Percentiles rank a stretch among this genome's conserved stretches.
Evolutionary conservation across 2,113 vertebrate species (phyloP).

Genomic region (Paralichthys olivaceus): DNA sequence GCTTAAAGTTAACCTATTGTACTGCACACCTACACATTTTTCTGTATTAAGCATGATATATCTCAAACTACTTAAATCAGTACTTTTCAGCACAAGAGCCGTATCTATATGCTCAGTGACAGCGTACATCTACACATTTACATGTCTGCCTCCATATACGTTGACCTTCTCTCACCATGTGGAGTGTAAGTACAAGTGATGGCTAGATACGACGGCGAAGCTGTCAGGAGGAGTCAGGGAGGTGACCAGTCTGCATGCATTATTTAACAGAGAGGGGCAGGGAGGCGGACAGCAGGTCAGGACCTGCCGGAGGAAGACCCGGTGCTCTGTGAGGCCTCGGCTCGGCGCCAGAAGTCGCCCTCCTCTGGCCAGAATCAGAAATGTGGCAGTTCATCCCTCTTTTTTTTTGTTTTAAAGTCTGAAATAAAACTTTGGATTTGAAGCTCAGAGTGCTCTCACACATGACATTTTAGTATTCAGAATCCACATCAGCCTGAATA

Average conservation of each 20-base stretch:
- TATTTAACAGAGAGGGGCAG: conserved; percentile 56
- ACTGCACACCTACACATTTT: neutral
- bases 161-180: conserved; percentile 51
- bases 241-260: conserved; percentile 62
- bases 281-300: conserved; percentile 45
- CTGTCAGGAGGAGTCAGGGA: conserved; percentile 52
- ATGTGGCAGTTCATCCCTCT: neutral
- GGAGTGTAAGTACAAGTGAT: conserved; percentile 60
- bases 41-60: neutral
- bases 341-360: conserved; percentile 28
- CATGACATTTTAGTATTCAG: neutral
- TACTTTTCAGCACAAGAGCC: neutral
- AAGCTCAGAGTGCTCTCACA: neutral
- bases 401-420: neutral
- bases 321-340: neutral
- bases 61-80: neutral
- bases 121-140: conserved; percentile 41
- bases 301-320: conserved; percentile 41
- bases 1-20: neutral
- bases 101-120: conserved; percentile 9
- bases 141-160: conserved; percentile 44
- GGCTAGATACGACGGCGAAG: conserved; percentile 45
- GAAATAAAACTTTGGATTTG: neutral
- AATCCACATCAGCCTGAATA: neutral
- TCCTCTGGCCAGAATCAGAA: conserved; percentile 38